phyloP scores from a whole-genome alignment of 2,888 invertebrate species.

The Lycophotia porphyrea region DNA sequence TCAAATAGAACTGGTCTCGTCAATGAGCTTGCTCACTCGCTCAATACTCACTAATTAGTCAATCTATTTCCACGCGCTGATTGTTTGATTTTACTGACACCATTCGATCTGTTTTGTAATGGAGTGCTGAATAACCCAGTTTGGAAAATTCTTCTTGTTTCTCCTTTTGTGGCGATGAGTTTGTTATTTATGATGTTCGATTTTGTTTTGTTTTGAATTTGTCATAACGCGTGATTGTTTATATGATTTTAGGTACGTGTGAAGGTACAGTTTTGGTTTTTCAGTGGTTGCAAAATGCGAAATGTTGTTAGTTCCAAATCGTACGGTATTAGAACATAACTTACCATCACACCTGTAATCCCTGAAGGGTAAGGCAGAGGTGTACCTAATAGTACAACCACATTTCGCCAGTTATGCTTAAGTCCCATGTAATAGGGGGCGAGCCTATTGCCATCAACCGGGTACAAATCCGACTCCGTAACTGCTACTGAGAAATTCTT shows the following conservation, averaged over 20 bases:
- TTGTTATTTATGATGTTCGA: constrained; percentile 27
- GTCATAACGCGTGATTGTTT: background rate
- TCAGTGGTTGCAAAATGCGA: background rate
- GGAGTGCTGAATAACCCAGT: constrained; percentile 47
- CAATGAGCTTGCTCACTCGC: constrained; percentile 17
- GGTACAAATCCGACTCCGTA: too few relatives aligned
- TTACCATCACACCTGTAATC: background rate
- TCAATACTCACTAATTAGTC: constrained; percentile 66
- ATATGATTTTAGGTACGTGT: background rate
- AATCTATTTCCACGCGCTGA: constrained; percentile 61
- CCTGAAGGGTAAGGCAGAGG: accelerated
- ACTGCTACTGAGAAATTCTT: too few relatives aligned
- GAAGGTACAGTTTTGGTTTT: background rate
- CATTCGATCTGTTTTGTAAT: constrained; percentile 46
- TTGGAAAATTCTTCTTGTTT: constrained; percentile 26
- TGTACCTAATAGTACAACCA: too few relatives aligned
- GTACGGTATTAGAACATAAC: background rate
- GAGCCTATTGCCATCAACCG: too few relatives aligned
- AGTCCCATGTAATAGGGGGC: too few relatives aligned
- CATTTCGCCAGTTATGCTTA: too few relatives aligned
- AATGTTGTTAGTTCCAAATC: too few relatives aligned
- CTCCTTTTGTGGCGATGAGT: constrained; percentile 25
- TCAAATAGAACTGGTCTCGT: constrained; percentile 11
- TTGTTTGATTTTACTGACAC: constrained; percentile 67
- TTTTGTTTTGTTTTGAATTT: constrained; percentile 33